Conservation (phyloP, 92 coral and sea anemone genomes). For the Chrysogorgia sp. region DNA sequence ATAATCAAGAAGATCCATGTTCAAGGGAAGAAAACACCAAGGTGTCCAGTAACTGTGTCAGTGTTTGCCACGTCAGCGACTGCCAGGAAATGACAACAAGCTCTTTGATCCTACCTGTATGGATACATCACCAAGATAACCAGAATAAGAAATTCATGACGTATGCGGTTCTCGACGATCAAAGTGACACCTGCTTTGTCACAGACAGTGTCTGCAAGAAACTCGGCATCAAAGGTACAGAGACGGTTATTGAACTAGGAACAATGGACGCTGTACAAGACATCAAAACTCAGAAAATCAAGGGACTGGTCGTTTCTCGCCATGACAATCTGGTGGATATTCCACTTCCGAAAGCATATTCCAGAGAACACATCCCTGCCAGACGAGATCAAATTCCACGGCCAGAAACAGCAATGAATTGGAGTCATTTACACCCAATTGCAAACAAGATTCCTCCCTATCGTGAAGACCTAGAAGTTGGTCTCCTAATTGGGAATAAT, state of each 20-base stretch:
- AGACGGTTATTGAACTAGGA: no score
- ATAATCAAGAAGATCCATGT: neutral
- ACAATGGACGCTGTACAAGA: no score
- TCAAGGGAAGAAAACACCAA: neutral
- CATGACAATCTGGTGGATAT: slow-evolving; percentile 41
- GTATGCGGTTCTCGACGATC: no score
- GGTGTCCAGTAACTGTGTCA: slow-evolving; percentile 55
- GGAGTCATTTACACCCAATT: slow-evolving; percentile 34
- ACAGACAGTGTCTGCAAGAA: no score
- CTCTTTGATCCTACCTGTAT: slow-evolving; percentile 66
- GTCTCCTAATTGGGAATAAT: no score
- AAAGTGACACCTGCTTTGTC: no score
- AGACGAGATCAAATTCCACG: slow-evolving; percentile 44
- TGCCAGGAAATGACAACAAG: slow-evolving; percentile 51
- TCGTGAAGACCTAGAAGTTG: slow-evolving; percentile 18
- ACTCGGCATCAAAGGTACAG: no score
- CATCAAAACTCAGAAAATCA: slow-evolving; percentile 45
- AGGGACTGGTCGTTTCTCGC: slow-evolving; percentile 53
- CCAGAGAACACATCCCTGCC: slow-evolving; percentile 43
- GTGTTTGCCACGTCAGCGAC: slow-evolving; percentile 51
- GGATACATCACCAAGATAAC: slow-evolving; percentile 53
- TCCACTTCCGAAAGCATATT: slow-evolving; percentile 59
- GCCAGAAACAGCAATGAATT: slow-evolving; percentile 28
- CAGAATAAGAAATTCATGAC: slow-evolving; percentile 24
- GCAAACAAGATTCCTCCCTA: slow-evolving; percentile 53